Base-by-base conservation (phyloP, 2,888 invertebrate genomes). In the Cerceris ruficornis region DNA sequence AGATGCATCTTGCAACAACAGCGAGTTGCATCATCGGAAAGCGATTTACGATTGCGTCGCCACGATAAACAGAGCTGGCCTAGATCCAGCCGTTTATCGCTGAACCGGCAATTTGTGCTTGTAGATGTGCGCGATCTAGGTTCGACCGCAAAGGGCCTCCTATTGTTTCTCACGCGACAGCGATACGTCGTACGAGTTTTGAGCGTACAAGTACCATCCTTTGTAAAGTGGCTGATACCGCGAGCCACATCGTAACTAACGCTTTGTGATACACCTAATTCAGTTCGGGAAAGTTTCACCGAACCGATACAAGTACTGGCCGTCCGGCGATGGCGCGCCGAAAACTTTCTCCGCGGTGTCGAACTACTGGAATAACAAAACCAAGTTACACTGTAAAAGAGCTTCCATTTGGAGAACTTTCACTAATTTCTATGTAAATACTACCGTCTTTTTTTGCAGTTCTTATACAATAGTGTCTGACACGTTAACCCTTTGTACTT, bases 61-160 rank as follows among this genome's bases (percentile, higher is more conserved):
- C 67, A 79, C 85, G 79, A 83, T 84, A 84, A 84, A 84, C 83
- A 80, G 62, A 66, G 65, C 77, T 86, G 84, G 84, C 84, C 81
- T 78, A 69, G 70, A 86, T 85, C 77, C 84, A 84, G 61, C 11
- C 74, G 77, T 77, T 85, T 86, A 85, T 85, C 77, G 77, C 74
- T 75, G 74, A 81, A 80, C 77, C 59, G 67, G 70, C 79, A 69
- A 71, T 81, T 77, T 78, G 66, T 64, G 46, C 74, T 85, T 75
- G 59, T 71, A 73, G 74, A 71, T 75, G 80, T 72, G 71, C 69
- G 71, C 69, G 83, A 81, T 67, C 72, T 79, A 83, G 75, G 71
- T 75, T 80, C 76, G 43, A 62, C 54, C 69, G 67, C 80, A 76
- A 81, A 83, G 71, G 60, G 73, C 55, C 69, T 67, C 62, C 60